Conservation (phyloP, 2,113 vertebrate species). For the Holacanthus passer region DNA sequence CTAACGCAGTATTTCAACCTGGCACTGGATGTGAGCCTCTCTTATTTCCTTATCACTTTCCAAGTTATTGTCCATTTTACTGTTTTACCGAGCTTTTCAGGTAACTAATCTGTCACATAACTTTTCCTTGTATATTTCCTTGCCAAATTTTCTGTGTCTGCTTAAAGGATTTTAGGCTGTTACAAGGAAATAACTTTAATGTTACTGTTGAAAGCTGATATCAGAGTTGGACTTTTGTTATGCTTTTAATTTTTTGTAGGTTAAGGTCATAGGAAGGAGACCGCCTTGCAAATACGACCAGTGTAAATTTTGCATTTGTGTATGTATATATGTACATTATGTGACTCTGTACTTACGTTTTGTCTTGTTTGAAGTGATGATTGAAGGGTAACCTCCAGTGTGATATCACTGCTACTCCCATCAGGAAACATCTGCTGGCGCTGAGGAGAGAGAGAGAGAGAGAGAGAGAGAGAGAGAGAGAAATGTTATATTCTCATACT, state of each 20-base stretch:
- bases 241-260: background rate
- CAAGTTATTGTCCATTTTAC: background rate
- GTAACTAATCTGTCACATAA: background rate
- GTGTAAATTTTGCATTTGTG: background rate
- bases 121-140: background rate
- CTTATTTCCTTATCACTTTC: background rate
- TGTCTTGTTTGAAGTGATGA: background rate
- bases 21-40: background rate
- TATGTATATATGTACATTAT: background rate
- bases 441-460: constrained; percentile 55
- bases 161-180: background rate
- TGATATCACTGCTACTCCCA: constrained; percentile 78
- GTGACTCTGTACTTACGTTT: constrained; percentile 62
- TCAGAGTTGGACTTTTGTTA: background rate
- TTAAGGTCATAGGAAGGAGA: background rate
- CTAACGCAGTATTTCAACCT: background rate
- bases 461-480: background rate
- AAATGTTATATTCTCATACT: background rate
- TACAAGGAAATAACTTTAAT: too few relatives aligned
- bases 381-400: constrained; percentile 67
- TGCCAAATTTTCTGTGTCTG: background rate
- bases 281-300: background rate
- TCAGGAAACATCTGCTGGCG: constrained; percentile 81
- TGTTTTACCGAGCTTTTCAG: background rate
- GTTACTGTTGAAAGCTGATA: background rate